These are phyloP conservation scores for Pitangus sulphuratus DNA, from an alignment of 2,797 vertebrate species.

Conservation along the genomic window DNA sequence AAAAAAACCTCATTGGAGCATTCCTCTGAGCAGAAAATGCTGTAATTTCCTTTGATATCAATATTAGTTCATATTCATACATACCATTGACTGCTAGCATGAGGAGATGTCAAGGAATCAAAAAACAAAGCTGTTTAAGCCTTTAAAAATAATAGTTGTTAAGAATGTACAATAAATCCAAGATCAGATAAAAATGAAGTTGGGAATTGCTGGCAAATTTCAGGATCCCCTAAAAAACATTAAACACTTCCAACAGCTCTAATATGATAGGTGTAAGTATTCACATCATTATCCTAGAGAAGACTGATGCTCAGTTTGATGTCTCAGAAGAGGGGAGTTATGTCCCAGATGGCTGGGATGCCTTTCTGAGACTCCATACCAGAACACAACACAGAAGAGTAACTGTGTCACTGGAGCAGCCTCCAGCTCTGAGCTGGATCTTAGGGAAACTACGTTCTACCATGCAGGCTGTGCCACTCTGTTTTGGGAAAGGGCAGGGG, in stretches of 20 bases:
- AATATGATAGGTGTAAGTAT: background rate
- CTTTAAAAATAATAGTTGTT: background rate
- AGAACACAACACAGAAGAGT: background rate
- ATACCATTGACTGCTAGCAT: background rate
- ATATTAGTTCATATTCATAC: background rate
- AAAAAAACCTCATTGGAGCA: background rate
- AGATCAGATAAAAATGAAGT: background rate
- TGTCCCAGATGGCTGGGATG: background rate
- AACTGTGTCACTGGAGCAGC: fast-evolving
- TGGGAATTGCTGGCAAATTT: background rate
- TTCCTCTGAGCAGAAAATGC: background rate
- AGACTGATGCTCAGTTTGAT: background rate
- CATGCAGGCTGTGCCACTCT: fast-evolving
- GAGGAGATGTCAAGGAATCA: background rate
- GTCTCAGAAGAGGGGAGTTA: background rate
- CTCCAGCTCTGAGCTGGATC: background rate
- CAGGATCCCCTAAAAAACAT: background rate
- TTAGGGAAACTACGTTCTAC: background rate
- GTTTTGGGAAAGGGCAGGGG: background rate
- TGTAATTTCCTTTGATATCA: background rate
- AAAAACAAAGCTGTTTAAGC: background rate
- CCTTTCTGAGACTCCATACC: background rate
- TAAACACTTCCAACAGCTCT: background rate
- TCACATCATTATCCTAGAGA: background rate
- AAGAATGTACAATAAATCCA: background rate